phyloP scores from a whole-genome alignment of 2,888 invertebrate species.

The Aphrophora alni region DNA sequence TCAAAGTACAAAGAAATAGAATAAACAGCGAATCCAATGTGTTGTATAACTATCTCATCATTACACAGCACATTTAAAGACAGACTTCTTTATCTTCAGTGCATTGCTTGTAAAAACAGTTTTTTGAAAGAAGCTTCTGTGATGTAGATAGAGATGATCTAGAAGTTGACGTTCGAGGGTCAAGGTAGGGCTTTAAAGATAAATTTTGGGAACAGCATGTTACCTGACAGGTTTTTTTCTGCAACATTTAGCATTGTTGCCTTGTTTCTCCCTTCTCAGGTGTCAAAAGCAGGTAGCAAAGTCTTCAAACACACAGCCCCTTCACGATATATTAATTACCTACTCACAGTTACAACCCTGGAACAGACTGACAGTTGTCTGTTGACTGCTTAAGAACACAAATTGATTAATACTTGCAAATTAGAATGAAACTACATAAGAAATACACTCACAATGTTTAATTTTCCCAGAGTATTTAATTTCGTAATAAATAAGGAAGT shows the following conservation, averaged over 20 bases:
- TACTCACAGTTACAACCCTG: background rate
- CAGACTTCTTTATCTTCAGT: background rate
- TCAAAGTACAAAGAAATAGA: too few relatives aligned
- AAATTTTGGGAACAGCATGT: background rate
- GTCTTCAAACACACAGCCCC: background rate
- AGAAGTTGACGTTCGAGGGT: background rate
- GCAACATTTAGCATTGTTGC: background rate
- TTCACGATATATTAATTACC: background rate
- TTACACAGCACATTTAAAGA: background rate
- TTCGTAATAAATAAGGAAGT: too few relatives aligned
- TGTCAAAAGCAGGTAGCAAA: slow-evolving; percentile 1
- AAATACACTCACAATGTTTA: too few relatives aligned
- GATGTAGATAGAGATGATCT: background rate
- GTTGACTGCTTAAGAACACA: too few relatives aligned
- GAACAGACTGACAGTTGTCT: background rate
- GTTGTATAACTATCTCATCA: too few relatives aligned
- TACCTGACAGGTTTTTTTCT: slow-evolving; percentile 1
- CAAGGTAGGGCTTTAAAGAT: background rate
- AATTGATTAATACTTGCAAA: too few relatives aligned
- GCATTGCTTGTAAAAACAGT: background rate
- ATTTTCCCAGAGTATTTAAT: too few relatives aligned
- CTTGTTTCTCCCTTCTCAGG: background rate
- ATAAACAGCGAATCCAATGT: too few relatives aligned
- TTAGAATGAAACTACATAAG: too few relatives aligned
- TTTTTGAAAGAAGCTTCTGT: background rate